Conservation (phyloP, 2,888 invertebrate species). For the Dendrolimus houi region DNA sequence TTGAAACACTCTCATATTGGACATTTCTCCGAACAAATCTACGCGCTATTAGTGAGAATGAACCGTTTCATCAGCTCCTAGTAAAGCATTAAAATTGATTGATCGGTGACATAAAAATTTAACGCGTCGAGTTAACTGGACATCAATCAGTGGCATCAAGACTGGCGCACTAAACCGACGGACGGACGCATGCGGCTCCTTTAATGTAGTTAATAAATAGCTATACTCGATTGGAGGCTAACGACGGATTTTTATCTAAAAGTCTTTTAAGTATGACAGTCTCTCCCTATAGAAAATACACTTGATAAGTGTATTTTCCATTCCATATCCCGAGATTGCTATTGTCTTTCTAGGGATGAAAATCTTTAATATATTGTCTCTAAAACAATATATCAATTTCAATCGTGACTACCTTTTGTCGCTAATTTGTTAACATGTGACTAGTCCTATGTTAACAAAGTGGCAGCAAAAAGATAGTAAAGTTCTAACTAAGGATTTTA, state of each 20-base stretch:
- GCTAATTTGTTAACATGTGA: too few relatives aligned
- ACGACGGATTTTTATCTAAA: slow-evolving; percentile 26
- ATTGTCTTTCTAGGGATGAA: too few relatives aligned
- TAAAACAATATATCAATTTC: too few relatives aligned
- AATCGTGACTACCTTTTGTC: too few relatives aligned
- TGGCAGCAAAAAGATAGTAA: too few relatives aligned
- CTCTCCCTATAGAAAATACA: too few relatives aligned
- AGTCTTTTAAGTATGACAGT: slow-evolving; percentile 13
- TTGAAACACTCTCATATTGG: not conserved
- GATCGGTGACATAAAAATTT: slow-evolving; percentile 66
- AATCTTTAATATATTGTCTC: too few relatives aligned
- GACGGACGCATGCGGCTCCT: slow-evolving; percentile 37
- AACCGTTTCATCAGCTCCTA: slow-evolving; percentile 22
- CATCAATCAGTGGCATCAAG: slow-evolving; percentile 50
- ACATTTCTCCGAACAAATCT: not conserved
- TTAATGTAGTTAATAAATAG: slow-evolving; percentile 35
- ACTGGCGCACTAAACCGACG: slow-evolving; percentile 31
- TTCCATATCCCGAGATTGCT: too few relatives aligned
- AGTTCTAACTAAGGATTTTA: too few relatives aligned
- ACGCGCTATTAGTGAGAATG: not conserved
- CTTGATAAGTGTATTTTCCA: too few relatives aligned
- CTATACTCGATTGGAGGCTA: slow-evolving; percentile 26
- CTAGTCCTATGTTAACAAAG: too few relatives aligned
- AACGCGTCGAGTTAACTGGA: slow-evolving; percentile 43
- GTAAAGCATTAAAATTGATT: slow-evolving; percentile 61